Conservation (phyloP, 2,888 invertebrate species). For the Ferrisia virgata region DNA sequence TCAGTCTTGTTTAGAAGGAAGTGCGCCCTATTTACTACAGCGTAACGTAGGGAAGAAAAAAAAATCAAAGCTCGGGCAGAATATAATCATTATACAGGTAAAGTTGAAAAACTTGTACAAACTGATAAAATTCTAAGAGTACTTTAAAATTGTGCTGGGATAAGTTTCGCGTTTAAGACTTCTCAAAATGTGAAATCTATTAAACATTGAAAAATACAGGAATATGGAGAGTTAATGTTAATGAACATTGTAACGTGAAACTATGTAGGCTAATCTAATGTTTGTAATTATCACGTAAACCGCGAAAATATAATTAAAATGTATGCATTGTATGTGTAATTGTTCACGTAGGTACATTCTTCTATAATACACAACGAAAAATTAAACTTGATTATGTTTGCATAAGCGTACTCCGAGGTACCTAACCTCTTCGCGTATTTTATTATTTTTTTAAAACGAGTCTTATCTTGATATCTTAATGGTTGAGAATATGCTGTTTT, state of each 20-base stretch:
- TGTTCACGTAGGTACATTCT: not conserved
- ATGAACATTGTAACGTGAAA: not conserved
- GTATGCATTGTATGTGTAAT: not conserved
- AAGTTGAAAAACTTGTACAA: not conserved
- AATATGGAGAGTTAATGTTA: not conserved
- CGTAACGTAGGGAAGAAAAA: too few relatives aligned
- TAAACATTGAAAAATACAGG: not conserved
- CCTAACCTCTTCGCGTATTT: constrained; percentile 18
- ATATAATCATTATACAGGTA: not conserved
- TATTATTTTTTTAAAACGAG: not conserved
- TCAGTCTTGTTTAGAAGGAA: not conserved
- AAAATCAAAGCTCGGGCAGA: not conserved
- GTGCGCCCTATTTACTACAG: not conserved
- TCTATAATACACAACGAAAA: not conserved
- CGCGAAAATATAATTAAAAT: constrained; percentile 3
- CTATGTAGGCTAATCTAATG: not conserved
- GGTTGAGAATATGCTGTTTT: not conserved
- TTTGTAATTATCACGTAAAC: not conserved
- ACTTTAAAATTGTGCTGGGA: not conserved
- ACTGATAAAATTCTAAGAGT: not conserved
- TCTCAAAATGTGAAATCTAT: not conserved
- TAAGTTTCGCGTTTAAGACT: not conserved
- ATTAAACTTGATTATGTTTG: constrained; percentile 14
- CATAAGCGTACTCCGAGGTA: not conserved
- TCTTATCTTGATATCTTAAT: constrained; percentile 8